These are phyloP conservation scores for Phyllotreta cruciferae DNA, from an alignment of 2,888 invertebrate genomes.

Conservation along the genomic window DNA sequence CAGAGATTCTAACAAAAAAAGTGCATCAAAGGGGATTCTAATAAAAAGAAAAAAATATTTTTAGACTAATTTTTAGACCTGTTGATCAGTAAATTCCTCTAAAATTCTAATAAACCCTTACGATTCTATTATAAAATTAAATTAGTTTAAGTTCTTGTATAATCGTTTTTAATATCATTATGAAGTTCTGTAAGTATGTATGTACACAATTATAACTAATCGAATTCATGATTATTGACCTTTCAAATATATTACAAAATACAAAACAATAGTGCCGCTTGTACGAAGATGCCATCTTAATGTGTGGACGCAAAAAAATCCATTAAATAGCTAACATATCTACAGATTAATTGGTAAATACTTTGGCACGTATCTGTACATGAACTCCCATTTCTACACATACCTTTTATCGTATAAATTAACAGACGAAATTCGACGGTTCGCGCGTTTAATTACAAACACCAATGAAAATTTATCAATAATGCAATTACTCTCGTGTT, in stretches of 20 bases:
- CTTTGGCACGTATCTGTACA: conserved; percentile 32
- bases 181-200: too few relatives aligned
- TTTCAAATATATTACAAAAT: not conserved
- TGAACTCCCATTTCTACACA: conserved; percentile 21
- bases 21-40: too few relatives aligned
- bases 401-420: conserved; percentile 6
- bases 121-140: too few relatives aligned
- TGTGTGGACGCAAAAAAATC: conserved; percentile 17
- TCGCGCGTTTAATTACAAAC: not conserved
- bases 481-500: not conserved
- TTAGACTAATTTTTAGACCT: too few relatives aligned
- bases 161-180: too few relatives aligned
- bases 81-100: too few relatives aligned
- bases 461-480: not conserved
- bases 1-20: too few relatives aligned
- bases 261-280: conserved; percentile 10
- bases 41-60: too few relatives aligned
- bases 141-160: too few relatives aligned
- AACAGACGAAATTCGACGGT: not conserved
- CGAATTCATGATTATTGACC: too few relatives aligned
- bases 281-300: not conserved
- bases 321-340: conserved; percentile 15
- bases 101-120: too few relatives aligned
- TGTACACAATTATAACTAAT: too few relatives aligned
- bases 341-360: conserved; percentile 28